phyloP scores from a whole-genome alignment of 2,888 invertebrate species.

The Megaustenia siamemsis region DNA sequence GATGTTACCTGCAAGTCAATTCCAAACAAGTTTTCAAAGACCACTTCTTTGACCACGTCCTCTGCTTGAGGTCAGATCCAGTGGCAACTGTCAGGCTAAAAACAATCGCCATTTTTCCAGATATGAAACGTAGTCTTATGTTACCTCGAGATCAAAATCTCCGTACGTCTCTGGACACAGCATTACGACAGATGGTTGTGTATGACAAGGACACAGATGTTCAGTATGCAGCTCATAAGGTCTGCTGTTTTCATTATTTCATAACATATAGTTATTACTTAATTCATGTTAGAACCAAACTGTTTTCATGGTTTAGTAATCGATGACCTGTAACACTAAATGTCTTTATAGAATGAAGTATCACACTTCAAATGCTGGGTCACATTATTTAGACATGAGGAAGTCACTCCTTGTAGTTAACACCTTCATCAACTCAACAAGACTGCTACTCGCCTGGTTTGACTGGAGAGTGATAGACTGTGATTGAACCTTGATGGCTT shows the following conservation, averaged over 20 bases:
- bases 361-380: too few species aligned
- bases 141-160: constrained; percentile 84
- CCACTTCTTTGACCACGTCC: constrained; percentile 84
- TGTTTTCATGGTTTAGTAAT: too few species aligned
- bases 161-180: constrained; percentile 83
- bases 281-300: too few species aligned
- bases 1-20: constrained; percentile 84
- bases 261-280: background rate
- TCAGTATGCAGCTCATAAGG: constrained; percentile 80
- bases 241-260: constrained; percentile 34
- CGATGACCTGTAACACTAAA: too few species aligned
- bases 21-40: constrained; percentile 87
- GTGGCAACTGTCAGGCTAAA: constrained; percentile 82
- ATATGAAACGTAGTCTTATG: constrained; percentile 83
- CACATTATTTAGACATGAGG: too few species aligned
- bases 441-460: too few species aligned
- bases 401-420: too few species aligned
- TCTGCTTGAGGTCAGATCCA: constrained; percentile 83
- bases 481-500: too few species aligned
- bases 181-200: constrained; percentile 83
- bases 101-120: constrained; percentile 83
- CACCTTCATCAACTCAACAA: too few species aligned
- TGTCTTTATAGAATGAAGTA: too few species aligned
- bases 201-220: constrained; percentile 85
- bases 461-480: too few species aligned